These are phyloP conservation scores for Bothrops alternatus DNA, from an alignment of 2,797 vertebrate species.

Conservation along the genomic window DNA sequence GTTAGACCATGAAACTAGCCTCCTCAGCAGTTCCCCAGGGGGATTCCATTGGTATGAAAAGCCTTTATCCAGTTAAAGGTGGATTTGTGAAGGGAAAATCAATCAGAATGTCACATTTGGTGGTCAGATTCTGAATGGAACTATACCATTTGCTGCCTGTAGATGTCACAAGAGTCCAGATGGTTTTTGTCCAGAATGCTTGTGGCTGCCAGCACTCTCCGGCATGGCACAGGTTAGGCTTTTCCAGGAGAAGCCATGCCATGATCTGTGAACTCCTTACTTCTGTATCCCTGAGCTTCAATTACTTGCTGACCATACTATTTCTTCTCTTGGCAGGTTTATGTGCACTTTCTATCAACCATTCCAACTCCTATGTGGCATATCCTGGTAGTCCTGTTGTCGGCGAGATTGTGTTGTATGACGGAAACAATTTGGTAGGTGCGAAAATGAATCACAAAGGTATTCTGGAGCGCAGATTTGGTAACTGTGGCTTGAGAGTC, in stretches of 20 bases:
- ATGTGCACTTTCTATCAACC: slow-evolving; percentile 91
- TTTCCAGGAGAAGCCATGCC: background rate
- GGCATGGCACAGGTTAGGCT: background rate
- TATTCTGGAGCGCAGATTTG: background rate
- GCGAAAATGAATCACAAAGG: background rate
- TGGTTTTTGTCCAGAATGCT: background rate
- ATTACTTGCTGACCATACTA: background rate
- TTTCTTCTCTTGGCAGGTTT: slow-evolving; percentile 76
- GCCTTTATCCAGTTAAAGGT: background rate
- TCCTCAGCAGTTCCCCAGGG: background rate
- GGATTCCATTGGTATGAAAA: background rate
- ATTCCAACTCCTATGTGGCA: slow-evolving; percentile 90
- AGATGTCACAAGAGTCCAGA: slow-evolving; percentile 61
- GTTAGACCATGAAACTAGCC: background rate
- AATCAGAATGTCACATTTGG: background rate
- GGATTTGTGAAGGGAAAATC: background rate
- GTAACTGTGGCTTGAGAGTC: background rate
- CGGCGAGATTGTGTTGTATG: slow-evolving; percentile 88
- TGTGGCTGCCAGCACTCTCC: background rate
- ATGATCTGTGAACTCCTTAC: background rate
- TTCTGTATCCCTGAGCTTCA: background rate
- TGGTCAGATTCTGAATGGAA: background rate
- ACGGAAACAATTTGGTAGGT: slow-evolving; percentile 90
- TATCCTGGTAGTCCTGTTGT: slow-evolving; percentile 87
- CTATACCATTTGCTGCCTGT: slow-evolving; percentile 49